Percentiles rank a stretch among this genome's conserved stretches.
phyloP scores from a whole-genome alignment of 2,888 invertebrate species.

The Eurytoma californica region DNA sequence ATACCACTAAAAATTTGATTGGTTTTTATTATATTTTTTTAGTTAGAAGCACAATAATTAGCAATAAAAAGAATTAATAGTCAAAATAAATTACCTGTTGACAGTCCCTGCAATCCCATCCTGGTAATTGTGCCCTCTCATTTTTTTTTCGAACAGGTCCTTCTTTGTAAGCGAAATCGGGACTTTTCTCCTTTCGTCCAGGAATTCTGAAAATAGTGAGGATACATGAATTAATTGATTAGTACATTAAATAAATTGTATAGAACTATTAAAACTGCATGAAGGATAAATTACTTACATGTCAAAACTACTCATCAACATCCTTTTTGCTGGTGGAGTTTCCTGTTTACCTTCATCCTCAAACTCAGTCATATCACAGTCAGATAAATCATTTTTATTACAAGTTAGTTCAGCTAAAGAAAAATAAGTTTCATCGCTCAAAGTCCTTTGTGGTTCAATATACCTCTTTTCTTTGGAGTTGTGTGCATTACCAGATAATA shows the following conservation, averaged over 20 bases:
- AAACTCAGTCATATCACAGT: conserved; percentile 47
- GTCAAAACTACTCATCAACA: conserved; percentile 59
- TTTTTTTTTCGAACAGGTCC: conserved; percentile 69
- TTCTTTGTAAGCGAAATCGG: conserved; percentile 65
- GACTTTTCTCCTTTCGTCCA: conserved; percentile 59
- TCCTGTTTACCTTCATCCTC: conserved; percentile 46
- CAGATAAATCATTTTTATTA: conserved; percentile 25
- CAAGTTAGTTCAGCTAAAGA: conserved; percentile 57
- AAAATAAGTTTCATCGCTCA: conserved; percentile 63
- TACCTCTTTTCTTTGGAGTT: too few relatives aligned
- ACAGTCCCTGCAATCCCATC: conserved; percentile 74
- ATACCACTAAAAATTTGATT: conserved; percentile 67
- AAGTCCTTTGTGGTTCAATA: conserved; percentile 18
- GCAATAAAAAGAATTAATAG: conserved; percentile 22
- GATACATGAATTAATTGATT: neutral
- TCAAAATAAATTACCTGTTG: conserved; percentile 66
- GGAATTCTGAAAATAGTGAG: conserved; percentile 58
- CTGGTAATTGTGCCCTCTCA: conserved; percentile 71
- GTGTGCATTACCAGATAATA: too few relatives aligned
- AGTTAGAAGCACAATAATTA: conserved; percentile 51
- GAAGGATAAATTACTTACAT: conserved; percentile 54
- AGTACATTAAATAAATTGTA: neutral
- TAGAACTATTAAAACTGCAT: neutral
- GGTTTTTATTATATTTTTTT: conserved; percentile 24
- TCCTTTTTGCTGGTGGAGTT: conserved; percentile 54